Percentiles rank a stretch among this genome's conserved stretches.
These are phyloP conservation scores for Bufo gargarizans DNA, from an alignment of 2,113 vertebrate genomes.

Conservation along the genomic window DNA sequence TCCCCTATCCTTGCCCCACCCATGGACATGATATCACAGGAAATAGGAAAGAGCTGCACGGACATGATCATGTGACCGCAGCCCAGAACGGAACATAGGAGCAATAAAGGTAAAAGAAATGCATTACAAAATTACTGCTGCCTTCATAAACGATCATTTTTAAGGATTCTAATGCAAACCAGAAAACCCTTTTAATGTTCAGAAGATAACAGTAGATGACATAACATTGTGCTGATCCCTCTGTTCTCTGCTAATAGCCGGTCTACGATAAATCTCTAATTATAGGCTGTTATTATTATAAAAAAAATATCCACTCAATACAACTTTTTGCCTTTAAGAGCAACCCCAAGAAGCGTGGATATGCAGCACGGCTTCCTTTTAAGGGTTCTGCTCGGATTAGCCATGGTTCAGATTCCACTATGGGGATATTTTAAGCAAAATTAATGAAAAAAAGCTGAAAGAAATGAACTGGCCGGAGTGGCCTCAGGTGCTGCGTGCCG, in stretches of 20 bases:
- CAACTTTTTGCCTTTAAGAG: background rate
- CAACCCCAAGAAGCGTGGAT: background rate
- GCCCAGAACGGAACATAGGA: too few relatives aligned
- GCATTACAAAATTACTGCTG: too few relatives aligned
- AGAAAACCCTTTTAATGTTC: background rate
- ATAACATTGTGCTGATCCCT: background rate
- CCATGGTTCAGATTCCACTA: slow-evolving; percentile 68
- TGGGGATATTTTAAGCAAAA: slow-evolving; percentile 62
- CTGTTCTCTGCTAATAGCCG: background rate
- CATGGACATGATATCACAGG: too few relatives aligned
- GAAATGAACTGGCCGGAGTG: slow-evolving; percentile 76
- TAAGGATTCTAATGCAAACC: too few relatives aligned
- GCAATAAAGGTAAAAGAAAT: too few relatives aligned
- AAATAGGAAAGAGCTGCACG: too few relatives aligned
- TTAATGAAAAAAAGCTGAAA: slow-evolving; percentile 83
- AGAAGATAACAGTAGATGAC: background rate
- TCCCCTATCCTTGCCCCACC: too few relatives aligned
- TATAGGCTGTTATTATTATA: background rate
- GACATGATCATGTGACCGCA: too few relatives aligned
- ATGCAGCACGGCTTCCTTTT: background rate
- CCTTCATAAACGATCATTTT: too few relatives aligned
- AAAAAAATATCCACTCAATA: background rate
- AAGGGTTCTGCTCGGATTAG: slow-evolving; percentile 42
- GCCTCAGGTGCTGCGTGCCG: slow-evolving; percentile 69
- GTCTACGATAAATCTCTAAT: background rate